phyloP scores from a whole-genome alignment of 2,113 vertebrate species.

The Cheirogaleus medius region DNA sequence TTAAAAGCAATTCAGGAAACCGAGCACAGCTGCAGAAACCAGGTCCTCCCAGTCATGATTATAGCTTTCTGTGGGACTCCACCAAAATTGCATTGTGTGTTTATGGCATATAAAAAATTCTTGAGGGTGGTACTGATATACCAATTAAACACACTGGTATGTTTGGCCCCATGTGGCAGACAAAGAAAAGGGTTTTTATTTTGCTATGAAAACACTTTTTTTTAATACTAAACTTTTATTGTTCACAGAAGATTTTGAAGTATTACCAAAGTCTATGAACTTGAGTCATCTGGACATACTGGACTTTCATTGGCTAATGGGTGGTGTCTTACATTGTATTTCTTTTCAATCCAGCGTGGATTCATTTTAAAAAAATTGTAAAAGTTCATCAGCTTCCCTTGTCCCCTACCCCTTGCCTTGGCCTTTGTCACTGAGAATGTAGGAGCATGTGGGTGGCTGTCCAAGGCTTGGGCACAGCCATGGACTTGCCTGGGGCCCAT shows the following conservation, averaged over 20 bases:
- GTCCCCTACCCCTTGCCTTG: accelerated
- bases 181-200: conserved; percentile 13
- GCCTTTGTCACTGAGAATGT: neutral
- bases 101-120: conserved; percentile 21
- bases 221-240: conserved; percentile 36
- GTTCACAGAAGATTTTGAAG: conserved; percentile 30
- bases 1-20: neutral
- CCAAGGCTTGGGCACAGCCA: neutral
- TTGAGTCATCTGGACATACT: neutral
- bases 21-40: neutral
- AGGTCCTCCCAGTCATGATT: neutral
- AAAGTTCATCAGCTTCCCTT: neutral
- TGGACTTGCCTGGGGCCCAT: neutral
- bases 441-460: neutral
- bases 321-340: neutral
- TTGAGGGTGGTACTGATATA: neutral
- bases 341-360: neutral
- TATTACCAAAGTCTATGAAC: neutral
- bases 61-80: neutral
- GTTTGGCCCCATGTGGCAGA: neutral
- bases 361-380: neutral
- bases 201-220: conserved; percentile 5
- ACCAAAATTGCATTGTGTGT: neutral
- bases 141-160: conserved; percentile 7
- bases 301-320: neutral